A percentile compares a stretch with the other conserved stretches of the same genome.
These are phyloP conservation scores for Tolypeutes matacus DNA, from an alignment of 2,797 vertebrate species.

Conservation along the genomic window DNA sequence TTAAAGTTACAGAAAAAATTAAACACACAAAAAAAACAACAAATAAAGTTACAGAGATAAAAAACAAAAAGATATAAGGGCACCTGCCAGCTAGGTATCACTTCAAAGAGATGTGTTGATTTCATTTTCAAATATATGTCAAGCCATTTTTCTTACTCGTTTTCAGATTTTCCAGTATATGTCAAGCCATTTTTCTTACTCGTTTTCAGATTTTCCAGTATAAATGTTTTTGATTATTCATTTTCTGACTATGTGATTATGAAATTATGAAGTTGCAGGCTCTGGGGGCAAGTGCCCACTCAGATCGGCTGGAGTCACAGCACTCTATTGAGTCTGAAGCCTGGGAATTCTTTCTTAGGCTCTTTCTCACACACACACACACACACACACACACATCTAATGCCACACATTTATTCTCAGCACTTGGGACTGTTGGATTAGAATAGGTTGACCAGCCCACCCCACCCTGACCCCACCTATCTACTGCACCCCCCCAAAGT, in stretches of 20 bases:
- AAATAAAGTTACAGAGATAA: neutral
- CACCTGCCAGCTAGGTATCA: neutral
- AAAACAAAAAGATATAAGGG: neutral
- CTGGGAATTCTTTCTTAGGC: neutral
- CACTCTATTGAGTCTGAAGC: neutral
- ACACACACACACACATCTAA: no score
- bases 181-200: neutral
- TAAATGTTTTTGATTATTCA: neutral
- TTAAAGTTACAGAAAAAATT: no score
- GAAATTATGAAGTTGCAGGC: no score
- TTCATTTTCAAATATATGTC: neutral
- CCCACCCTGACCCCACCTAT: neutral
- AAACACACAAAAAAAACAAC: no score
- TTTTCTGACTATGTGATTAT: neutral
- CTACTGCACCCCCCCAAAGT: neutral
- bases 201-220: neutral
- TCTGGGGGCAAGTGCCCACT: fast-evolving
- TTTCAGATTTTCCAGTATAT: neutral
- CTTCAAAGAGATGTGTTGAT: neutral
- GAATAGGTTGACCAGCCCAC: neutral
- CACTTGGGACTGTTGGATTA: neutral
- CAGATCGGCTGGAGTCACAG: neutral
- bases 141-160: neutral
- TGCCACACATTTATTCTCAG: neutral
- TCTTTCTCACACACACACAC: neutral